A percentile compares a stretch with the other conserved stretches of the same genome.
These are phyloP conservation scores for Lumbricus terrestris DNA, from an alignment of 2,888 invertebrate genomes.

Conservation along the genomic window DNA sequence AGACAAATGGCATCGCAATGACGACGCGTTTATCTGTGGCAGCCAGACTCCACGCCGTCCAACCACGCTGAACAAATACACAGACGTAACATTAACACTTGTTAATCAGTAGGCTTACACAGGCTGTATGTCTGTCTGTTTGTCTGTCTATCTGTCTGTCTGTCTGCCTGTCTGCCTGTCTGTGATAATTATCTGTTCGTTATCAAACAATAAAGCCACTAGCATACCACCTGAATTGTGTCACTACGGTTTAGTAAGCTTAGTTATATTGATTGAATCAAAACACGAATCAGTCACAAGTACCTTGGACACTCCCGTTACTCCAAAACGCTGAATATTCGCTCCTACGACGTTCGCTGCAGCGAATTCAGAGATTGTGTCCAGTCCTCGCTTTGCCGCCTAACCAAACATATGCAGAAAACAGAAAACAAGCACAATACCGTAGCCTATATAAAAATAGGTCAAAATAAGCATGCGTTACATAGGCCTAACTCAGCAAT, in stretches of 20 bases:
- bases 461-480: neutral
- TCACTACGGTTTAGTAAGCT: too few relatives aligned
- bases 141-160: too few relatives aligned
- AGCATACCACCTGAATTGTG: too few relatives aligned
- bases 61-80: constrained; percentile 44
- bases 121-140: too few relatives aligned
- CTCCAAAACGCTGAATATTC: constrained; percentile 26
- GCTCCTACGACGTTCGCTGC: neutral
- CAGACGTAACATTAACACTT: neutral
- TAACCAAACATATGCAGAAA: neutral
- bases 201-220: too few relatives aligned
- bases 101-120: neutral
- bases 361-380: constrained; percentile 25
- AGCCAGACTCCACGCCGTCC: constrained; percentile 51
- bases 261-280: neutral
- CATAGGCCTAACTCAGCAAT: too few relatives aligned
- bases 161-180: too few relatives aligned
- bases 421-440: neutral
- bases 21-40: constrained; percentile 51
- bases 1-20: constrained; percentile 48
- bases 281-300: neutral
- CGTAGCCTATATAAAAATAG: neutral
- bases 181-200: too few relatives aligned
- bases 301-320: constrained; percentile 35
- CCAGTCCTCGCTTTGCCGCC: constrained; percentile 30